A percentile compares a stretch with the other conserved stretches of the same genome.
Evolutionary conservation across 2,888 invertebrate species (phyloP).

Genomic region (Melieria crassipennis): DNA sequence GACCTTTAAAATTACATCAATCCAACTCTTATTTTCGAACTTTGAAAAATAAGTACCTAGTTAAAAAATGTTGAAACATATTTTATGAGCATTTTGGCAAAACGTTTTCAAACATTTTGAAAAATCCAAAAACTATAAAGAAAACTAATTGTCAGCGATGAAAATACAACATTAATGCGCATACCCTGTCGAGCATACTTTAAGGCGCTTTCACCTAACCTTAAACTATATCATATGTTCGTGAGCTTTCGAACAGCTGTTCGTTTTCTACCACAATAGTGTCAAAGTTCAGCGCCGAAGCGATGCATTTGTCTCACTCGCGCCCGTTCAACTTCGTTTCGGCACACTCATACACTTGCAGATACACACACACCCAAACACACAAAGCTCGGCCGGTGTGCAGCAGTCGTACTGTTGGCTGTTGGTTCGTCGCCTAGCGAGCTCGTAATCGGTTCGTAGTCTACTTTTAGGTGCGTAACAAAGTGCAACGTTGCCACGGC

Average conservation of each 20-base stretch:
- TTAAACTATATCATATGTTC: too few relatives aligned
- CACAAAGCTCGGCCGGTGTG: constrained; percentile 29
- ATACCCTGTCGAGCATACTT: too few relatives aligned
- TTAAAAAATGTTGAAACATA: too few relatives aligned
- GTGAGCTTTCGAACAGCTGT: constrained; percentile 27
- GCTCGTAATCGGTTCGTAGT: constrained; percentile 55
- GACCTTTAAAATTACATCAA: too few relatives aligned
- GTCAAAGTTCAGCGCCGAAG: constrained; percentile 12
- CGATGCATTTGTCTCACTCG: constrained; percentile 26
- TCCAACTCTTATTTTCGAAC: too few relatives aligned
- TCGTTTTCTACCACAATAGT: constrained; percentile 25
- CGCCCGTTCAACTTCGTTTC: constrained; percentile 29
- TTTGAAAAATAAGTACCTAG: too few relatives aligned
- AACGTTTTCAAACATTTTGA: too few relatives aligned
- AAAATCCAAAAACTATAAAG: too few relatives aligned
- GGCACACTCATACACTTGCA: constrained; percentile 10
- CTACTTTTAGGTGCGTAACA: constrained; percentile 63
- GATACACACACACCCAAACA: constrained; percentile 18
- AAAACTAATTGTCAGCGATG: too few relatives aligned
- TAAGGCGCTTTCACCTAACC: too few relatives aligned
- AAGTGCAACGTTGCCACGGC: constrained; percentile 45
- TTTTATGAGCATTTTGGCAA: too few relatives aligned
- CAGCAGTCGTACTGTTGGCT: background rate
- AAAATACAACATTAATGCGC: too few relatives aligned
- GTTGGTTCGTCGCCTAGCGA: constrained; percentile 43